Base-by-base conservation (phyloP, 2,888 invertebrate species). In the Cabera pusaria region DNA sequence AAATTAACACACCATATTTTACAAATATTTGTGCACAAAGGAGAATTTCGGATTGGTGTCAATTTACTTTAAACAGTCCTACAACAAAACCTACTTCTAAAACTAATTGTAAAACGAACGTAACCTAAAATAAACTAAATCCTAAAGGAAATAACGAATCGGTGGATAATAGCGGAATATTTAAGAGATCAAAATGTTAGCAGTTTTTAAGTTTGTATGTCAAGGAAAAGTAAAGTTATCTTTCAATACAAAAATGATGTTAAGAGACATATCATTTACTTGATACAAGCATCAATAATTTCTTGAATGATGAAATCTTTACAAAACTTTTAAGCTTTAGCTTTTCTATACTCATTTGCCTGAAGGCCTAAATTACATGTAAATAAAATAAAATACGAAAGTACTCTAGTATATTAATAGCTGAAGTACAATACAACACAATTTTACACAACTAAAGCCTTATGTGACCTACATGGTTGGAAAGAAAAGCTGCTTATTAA, bases 251-350 rank as follows among this genome's bases (percentile, higher is more conserved):
- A 26, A 21, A 0, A 3, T 6, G 16, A 20, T 14, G 2, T 10
- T 7, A 52, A 38, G 5, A 45, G 44, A 40, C 52, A 68, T 55
- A 64, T 66, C 64, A 67, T 66, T n/a, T n/a, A n/a, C n/a, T n/a
- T n/a, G n/a, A n/a, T n/a, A n/a, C n/a, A n/a, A n/a, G n/a, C n/a
- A n/a, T n/a, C n/a, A n/a, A n/a, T n/a, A n/a, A n/a, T n/a, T n/a
- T n/a, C n/a, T n/a, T n/a, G n/a, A n/a, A n/a, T n/a, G n/a, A n/a
- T n/a, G n/a, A n/a, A n/a, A n/a, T n/a, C n/a, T n/a, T n/a, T n/a
- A n/a, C n/a, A n/a, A n/a, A n/a, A n/a, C n/a, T n/a, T n/a, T n/a
- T n/a, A n/a, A n/a, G n/a, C n/a, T n/a, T n/a, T n/a, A n/a, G n/a
- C n/a, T n/a, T n/a, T n/a, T n/a, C n/a, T n/a, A n/a, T n/a, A n/a